These are phyloP conservation scores for Anas flavirostris DNA, from an alignment of 2,797 vertebrate genomes.

Conservation along the genomic window DNA sequence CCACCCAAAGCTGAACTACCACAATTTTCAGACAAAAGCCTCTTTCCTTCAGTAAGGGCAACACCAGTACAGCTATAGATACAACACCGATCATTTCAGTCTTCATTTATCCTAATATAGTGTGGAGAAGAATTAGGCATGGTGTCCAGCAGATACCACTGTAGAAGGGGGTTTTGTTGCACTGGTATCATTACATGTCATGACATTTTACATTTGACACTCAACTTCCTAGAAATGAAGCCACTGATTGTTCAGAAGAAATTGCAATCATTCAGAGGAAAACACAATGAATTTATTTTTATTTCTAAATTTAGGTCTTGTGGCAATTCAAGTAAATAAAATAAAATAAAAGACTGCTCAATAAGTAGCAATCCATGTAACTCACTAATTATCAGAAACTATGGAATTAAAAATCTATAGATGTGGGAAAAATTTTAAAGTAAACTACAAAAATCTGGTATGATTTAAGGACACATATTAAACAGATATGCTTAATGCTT, in stretches of 20 bases:
- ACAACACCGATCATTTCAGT: background rate
- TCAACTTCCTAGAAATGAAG: background rate
- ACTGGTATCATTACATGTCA: background rate
- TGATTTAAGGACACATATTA: background rate
- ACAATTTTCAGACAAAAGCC: background rate
- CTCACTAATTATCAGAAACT: background rate
- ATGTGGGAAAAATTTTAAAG: background rate
- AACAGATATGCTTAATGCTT: background rate
- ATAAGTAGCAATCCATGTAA: background rate
- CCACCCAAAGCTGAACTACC: background rate
- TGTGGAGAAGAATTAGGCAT: background rate
- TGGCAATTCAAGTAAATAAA: background rate
- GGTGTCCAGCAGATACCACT: background rate
- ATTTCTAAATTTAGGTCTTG: background rate
- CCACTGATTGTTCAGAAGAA: background rate
- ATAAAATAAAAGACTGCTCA: background rate
- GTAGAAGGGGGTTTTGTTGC: background rate
- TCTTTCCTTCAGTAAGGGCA: background rate
- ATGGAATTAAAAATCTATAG: background rate
- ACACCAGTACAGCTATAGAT: background rate
- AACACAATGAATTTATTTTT: background rate
- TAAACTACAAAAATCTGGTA: background rate
- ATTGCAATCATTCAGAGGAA: background rate
- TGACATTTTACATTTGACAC: background rate
- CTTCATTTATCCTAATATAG: background rate